Evolutionary conservation across 2,113 vertebrate species (phyloP).

Genomic region (Engraulis encrasicolus): DNA sequence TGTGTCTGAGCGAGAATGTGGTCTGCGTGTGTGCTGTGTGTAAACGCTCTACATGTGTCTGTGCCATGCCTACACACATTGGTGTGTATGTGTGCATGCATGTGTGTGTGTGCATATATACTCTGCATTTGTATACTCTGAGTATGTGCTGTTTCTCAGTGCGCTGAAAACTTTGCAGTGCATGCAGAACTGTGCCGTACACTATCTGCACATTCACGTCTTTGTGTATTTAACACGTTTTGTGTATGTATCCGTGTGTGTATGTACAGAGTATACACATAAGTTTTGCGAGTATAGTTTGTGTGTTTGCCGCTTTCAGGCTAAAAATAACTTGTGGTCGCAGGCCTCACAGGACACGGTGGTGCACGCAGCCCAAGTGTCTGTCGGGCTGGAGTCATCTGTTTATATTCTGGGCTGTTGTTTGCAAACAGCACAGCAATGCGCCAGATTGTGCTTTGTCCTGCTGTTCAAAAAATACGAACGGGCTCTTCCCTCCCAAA

Average conservation of each 20-base stretch:
- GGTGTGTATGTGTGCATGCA: neutral
- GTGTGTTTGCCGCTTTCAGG: neutral
- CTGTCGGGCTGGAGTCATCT: neutral
- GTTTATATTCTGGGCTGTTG: neutral
- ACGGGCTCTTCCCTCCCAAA: neutral
- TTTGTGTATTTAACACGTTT: no score
- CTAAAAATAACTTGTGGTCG: neutral
- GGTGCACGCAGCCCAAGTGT: neutral
- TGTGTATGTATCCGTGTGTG: neutral
- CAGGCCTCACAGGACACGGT: neutral
- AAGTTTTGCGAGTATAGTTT: neutral
- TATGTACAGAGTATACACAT: neutral
- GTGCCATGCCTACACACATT: neutral
- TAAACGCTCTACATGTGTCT: no score
- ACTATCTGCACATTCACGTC: no score
- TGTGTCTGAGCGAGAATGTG: constrained; percentile 11
- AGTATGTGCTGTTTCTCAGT: no score
- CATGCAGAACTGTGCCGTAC: no score
- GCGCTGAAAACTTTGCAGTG: no score
- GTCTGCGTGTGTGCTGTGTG: neutral
- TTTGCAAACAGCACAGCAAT: neutral
- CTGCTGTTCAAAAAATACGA: neutral
- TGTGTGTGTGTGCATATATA: neutral
- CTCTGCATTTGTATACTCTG: neutral
- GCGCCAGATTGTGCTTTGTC: neutral